These are phyloP conservation scores for Campylomormyrus tamandua DNA, from an alignment of 2,113 vertebrate species.

Conservation along the genomic window DNA sequence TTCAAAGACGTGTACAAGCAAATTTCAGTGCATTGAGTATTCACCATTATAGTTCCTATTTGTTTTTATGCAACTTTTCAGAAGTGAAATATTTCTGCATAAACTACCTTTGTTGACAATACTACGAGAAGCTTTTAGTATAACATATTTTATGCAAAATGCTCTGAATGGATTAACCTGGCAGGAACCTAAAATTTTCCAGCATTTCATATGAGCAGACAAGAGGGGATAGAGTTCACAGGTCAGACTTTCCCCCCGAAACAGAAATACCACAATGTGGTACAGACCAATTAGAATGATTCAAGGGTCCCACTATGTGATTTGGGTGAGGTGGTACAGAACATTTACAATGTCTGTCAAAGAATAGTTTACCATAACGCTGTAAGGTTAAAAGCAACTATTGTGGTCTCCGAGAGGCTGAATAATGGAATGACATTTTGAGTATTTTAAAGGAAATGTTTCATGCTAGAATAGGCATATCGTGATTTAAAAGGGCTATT, in stretches of 20 bases:
- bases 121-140: background rate
- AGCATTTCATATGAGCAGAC: background rate
- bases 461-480: background rate
- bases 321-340: background rate
- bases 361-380: background rate
- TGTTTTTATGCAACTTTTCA: background rate
- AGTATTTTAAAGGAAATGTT: background rate
- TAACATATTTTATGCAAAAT: background rate
- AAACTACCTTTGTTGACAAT: background rate
- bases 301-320: background rate
- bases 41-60: background rate
- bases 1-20: background rate
- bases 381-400: background rate
- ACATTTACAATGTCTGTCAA: background rate
- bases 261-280: background rate
- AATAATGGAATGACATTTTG: background rate
- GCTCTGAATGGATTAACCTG: background rate
- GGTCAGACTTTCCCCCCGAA: background rate
- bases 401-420: background rate
- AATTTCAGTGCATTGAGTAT: background rate
- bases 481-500: background rate
- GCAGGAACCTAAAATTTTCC: background rate
- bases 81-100: background rate
- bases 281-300: background rate
- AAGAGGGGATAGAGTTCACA: background rate